Base-by-base conservation (phyloP, 2,888 invertebrate genomes). In the Gari tellinella region DNA sequence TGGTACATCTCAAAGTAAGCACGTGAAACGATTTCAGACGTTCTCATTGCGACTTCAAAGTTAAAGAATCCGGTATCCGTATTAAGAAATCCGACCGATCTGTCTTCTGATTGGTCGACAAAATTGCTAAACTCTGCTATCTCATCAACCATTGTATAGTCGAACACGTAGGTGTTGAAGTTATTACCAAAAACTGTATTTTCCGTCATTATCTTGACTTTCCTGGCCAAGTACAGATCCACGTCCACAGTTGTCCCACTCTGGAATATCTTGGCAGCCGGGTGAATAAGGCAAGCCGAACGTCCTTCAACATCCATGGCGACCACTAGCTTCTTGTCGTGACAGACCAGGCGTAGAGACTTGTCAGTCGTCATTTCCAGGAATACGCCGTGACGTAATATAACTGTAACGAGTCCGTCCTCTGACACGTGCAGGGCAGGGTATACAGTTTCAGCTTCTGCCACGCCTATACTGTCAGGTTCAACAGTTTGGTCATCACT, bases 311-410 rank as follows among this genome's bases (percentile, higher is more conserved):
- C 81, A 79, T 89, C 92, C 15, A 90, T 88, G 7, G 92, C 91
- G 0, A 88, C 90, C 56, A 91, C 90, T 61, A 92, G 88, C 55
- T 90, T 88, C 67, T 85, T 86, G 25, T 88, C 87, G 72, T 91
- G 91, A 63, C 90, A 91, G 26, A 92, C 90, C 37, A 92, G 84
- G 4, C 93, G 89, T 31, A 93, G 84, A 2, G 91, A 89, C 21
- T 88, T 83, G 77, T 93, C 92, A 10, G 91, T 81, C 15, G 92
- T 91, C 85, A 92, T 89, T 72, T 93, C 93, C 8, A 93, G 88
- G 12, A 91, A 86, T 12, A 92, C 87, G 53, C 91, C 90, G 58
- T 89, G 73, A 12, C 88, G 82, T 64, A 93, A 84, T 15, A 92
- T 81, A 0, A 92, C 88, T 12, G 92, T 91, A 17, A 93, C 88